A percentile compares a stretch with the other conserved stretches of the same genome.
phyloP scores from a whole-genome alignment of 2,797 vertebrate genomes.

The Lacerta agilis region DNA sequence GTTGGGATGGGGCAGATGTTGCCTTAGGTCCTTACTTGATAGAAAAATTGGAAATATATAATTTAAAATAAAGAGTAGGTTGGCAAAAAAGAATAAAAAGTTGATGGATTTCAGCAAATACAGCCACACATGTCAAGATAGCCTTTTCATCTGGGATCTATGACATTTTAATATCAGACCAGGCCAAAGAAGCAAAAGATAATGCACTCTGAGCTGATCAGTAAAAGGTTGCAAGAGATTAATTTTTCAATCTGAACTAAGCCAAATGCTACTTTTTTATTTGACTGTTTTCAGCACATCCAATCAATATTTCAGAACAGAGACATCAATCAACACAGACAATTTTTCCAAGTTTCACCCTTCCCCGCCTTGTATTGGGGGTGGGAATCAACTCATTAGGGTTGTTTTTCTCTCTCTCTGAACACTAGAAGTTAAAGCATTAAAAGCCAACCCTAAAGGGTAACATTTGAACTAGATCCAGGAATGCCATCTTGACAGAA shows the following conservation, averaged over 20 bases:
- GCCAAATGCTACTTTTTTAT: constrained; percentile 52
- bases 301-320: constrained; percentile 54
- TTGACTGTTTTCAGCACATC: constrained; percentile 60
- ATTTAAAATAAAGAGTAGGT: not conserved
- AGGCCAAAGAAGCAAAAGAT: constrained; percentile 26
- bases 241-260: constrained; percentile 50
- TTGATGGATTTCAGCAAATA: constrained; percentile 19
- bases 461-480: fast-evolving
- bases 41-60: not conserved
- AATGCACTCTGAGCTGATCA: constrained; percentile 37
- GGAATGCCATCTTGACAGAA: not conserved
- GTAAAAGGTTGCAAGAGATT: constrained; percentile 49
- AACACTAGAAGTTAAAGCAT: not conserved
- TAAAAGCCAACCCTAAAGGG: not conserved
- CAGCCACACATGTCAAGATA: constrained; percentile 9
- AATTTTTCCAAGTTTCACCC: constrained; percentile 39
- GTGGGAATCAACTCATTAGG: constrained; percentile 1
- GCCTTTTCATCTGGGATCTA: constrained; percentile 32
- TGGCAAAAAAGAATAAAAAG: not conserved
- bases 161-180: constrained; percentile 41
- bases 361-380: not conserved
- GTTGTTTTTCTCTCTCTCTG: not conserved
- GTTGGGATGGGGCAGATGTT: not conserved
- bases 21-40: not conserved
- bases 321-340: constrained; percentile 54